Evolutionary conservation across 1,140 invertebrate species (phyloP), one percentile per base, ranked within the genome.

Genomic region (Anastrepha obliqua): DNA sequence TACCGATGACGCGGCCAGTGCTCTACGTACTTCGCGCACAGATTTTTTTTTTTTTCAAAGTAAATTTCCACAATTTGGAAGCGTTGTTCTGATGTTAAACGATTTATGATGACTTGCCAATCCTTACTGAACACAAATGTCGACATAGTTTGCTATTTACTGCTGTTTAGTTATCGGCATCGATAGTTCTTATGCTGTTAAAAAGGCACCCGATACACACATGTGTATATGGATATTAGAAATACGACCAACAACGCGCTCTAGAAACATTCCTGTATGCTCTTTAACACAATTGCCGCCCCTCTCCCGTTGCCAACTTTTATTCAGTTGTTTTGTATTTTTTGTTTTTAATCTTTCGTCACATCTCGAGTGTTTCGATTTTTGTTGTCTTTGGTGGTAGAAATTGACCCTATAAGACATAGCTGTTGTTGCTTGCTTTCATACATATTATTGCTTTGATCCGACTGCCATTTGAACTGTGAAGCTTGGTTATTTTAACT

Each of bases 391-490:
- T 55, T 55, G 2, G 17, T 9, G 44, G 4, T 74, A 9, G 2
- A 51, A 47, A 74, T 74, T 74, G 70, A 74, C 70, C 8, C 42
- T 47, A 74, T 42, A 74, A 47, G 39, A 17, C 29, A 5, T 67
- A 0, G 6, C 51, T 55, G 67, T 74, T 87, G 62, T 87, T 78
- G 47, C 29, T 29, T 29, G 29, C 29, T 29, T 29, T 29, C 29
- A 5, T 67, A 0, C 5, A 17, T 55, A 42, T 74, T 87, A 44
- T 87, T 78, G 47, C 39, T 74, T 44, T 70, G 70, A 44, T 74
- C 44, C 67, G 58, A 74, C 59, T 87, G 67, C 78, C 65, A 74
- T 70, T n/a, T 74, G 42, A 60, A 47, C 55, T 51, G 47, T 47
- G 29, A 29, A 29, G 39, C 55, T 64, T 86, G 44, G 55, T 64